phyloP scores from a whole-genome alignment of 2,113 vertebrate species.

The Craseonycteris thonglongyai region DNA sequence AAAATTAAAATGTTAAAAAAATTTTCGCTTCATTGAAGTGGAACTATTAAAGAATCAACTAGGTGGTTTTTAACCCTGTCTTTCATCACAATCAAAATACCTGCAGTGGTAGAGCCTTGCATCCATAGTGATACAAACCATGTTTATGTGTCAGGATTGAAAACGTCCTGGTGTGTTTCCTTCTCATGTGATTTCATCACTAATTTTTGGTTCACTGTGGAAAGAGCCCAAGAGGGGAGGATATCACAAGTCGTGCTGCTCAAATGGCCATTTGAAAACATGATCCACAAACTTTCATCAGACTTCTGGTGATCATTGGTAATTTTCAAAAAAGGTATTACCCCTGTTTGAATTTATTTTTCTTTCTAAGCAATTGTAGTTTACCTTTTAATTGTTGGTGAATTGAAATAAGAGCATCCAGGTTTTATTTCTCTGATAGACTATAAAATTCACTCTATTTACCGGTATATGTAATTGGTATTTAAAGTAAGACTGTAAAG shows the following conservation, averaged over 20 bases:
- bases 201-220: slow-evolving; percentile 46
- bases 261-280: neutral
- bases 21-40: neutral
- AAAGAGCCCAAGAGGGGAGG: slow-evolving; percentile 17
- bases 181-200: neutral
- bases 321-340: neutral
- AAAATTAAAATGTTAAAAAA: neutral
- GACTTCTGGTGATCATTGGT: neutral
- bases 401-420: neutral
- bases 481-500: neutral
- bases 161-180: neutral
- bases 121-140: neutral
- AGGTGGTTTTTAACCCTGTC: neutral
- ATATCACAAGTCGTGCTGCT: neutral
- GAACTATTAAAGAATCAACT: neutral
- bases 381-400: neutral
- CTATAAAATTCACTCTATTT: neutral
- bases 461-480: slow-evolving; percentile 21
- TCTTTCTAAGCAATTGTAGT: neutral
- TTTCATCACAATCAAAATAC: neutral
- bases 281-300: neutral
- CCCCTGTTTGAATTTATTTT: neutral
- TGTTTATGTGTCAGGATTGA: neutral
- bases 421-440: slow-evolving; percentile 7
- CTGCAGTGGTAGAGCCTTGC: neutral